A percentile compares a stretch with the other conserved stretches of the same genome.
phyloP scores from a whole-genome alignment of 2,888 invertebrate species.

The Plebejus melissa region DNA sequence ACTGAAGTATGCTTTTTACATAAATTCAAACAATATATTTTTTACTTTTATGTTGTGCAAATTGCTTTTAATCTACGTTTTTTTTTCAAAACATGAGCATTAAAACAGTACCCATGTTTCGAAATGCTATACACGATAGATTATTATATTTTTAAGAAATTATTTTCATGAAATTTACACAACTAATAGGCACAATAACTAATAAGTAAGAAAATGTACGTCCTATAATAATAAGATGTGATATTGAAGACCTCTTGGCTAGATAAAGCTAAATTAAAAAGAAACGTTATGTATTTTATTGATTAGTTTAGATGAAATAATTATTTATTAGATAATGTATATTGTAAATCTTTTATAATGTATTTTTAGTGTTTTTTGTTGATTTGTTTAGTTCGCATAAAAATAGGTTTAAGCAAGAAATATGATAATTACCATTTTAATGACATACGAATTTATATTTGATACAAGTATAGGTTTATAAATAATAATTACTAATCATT shows the following conservation, averaged over 20 bases:
- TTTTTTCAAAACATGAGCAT: neutral
- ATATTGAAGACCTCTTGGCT: conserved; percentile 11
- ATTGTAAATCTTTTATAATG: neutral
- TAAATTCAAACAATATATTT: no score
- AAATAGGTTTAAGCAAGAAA: neutral
- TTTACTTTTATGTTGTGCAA: no score
- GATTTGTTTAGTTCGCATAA: conserved; percentile 15
- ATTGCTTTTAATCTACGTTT: neutral
- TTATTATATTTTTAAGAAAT: neutral
- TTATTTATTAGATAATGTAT: neutral
- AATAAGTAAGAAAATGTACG: conserved; percentile 1
- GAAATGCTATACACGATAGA: no score
- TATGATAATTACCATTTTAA: neutral
- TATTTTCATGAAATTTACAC: neutral
- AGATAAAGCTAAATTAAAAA: neutral
- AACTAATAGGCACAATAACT: neutral
- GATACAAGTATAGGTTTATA: neutral
- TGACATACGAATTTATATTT: conserved; percentile 4
- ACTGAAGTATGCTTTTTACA: no score
- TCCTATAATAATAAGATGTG: neutral
- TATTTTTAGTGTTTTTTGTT: conserved; percentile 12
- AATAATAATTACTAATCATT: neutral
- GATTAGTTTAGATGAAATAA: conserved; percentile 17
- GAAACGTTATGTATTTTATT: neutral
- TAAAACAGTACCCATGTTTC: no score